Evolutionary conservation across 2,113 vertebrate genomes (phyloP).

Genomic region (Ictalurus furcatus): DNA sequence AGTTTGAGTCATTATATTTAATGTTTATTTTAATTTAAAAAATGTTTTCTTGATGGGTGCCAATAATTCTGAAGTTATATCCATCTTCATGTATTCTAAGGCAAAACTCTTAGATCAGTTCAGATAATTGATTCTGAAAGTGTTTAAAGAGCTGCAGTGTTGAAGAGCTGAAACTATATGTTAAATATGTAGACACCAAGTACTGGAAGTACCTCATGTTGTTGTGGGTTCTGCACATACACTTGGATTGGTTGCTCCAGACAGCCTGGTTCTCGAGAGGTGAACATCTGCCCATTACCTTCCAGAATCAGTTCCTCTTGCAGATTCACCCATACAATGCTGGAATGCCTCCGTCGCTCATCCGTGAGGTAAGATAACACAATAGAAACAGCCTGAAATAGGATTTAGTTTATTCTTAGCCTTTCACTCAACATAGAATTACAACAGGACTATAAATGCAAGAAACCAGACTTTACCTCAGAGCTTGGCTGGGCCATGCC

Average conservation of each 20-base stretch:
- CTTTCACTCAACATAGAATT: background rate
- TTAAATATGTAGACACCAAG: background rate
- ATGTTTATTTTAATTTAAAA: background rate
- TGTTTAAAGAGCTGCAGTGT: background rate
- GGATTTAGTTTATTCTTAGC: background rate
- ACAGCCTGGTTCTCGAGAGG: constrained; percentile 60
- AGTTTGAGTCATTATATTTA: background rate
- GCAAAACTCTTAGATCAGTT: background rate
- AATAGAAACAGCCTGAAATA: constrained; percentile 68
- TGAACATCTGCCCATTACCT: constrained; percentile 78
- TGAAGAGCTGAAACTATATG: background rate
- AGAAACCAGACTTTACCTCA: constrained; percentile 73
- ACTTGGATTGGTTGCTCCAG: constrained; percentile 71
- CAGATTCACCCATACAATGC: constrained; percentile 80
- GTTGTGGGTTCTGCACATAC: constrained; percentile 58
- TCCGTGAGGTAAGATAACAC: constrained; percentile 80
- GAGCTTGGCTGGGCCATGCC: constrained; percentile 82
- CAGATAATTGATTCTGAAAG: background rate
- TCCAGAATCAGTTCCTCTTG: constrained; percentile 80
- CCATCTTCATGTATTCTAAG: background rate
- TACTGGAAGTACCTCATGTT: constrained; percentile 77
- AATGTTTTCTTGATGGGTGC: background rate
- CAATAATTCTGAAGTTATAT: background rate
- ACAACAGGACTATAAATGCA: background rate
- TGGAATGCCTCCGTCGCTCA: constrained; percentile 74